Percentiles rank a stretch among this genome's conserved stretches.
These are phyloP conservation scores for Euphonia xanthogaster DNA, from an alignment of 2,797 vertebrate species.

Conservation along the genomic window DNA sequence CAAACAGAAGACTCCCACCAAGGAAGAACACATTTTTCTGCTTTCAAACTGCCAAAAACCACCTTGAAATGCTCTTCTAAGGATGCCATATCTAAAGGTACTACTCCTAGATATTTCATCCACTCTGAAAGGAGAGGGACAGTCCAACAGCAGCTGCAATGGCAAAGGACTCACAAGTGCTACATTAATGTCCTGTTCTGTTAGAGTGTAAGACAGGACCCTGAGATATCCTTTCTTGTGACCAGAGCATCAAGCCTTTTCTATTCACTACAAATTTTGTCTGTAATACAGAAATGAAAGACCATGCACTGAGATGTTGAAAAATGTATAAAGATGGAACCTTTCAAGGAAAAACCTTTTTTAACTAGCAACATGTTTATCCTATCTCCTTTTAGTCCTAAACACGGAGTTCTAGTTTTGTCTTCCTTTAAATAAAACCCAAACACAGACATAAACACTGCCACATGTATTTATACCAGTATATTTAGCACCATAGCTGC, in stretches of 20 bases:
- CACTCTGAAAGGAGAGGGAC: no score
- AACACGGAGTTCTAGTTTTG: neutral
- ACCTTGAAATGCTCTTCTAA: neutral
- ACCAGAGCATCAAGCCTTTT: neutral
- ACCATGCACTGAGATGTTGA: neutral
- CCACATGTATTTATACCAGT: neutral
- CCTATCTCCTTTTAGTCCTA: neutral
- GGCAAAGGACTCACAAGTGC: neutral
- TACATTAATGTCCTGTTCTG: neutral
- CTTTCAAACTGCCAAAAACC: neutral
- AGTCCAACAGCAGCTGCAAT: neutral
- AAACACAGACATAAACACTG: neutral
- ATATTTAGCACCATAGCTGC: neutral
- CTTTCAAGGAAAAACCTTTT: neutral
- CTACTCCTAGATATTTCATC: neutral
- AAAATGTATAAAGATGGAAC: neutral
- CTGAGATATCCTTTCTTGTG: neutral
- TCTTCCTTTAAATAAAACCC: neutral
- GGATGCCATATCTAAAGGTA: neutral
- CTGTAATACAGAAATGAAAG: neutral
- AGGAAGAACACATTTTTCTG: neutral
- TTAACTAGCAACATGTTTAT: neutral
- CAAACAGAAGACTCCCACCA: neutral
- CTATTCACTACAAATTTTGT: neutral
- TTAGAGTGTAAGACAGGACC: neutral